Conservation (phyloP, 2,888 invertebrate genomes). For the Caenorhabditis sp. region DNA sequence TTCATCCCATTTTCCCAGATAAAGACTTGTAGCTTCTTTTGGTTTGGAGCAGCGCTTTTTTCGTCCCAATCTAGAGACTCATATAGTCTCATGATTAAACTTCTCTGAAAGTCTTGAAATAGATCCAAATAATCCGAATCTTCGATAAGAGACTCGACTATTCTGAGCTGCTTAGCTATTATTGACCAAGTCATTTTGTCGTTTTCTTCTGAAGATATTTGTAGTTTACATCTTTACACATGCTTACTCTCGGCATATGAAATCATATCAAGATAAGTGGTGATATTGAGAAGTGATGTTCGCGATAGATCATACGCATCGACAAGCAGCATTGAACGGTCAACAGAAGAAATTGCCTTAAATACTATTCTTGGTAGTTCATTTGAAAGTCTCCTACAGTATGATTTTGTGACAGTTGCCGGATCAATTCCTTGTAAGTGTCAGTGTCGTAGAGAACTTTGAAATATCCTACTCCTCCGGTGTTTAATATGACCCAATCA, state of each 20-base stretch:
- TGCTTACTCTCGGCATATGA: conserved; percentile 70
- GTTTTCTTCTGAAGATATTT: conserved; percentile 64
- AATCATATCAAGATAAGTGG: conserved; percentile 73
- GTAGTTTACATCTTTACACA: no score
- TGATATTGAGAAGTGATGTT: conserved; percentile 69
- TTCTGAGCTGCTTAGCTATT: conserved; percentile 68
- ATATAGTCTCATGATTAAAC: conserved; percentile 70
- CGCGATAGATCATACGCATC: conserved; percentile 76
- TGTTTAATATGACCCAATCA: conserved; percentile 74
- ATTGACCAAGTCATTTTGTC: conserved; percentile 77
- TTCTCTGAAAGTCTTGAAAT: conserved; percentile 74
- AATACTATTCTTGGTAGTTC: neutral
- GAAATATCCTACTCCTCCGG: conserved; percentile 76
- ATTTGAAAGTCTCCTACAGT: conserved; percentile 26
- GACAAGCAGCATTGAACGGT: conserved; percentile 73
- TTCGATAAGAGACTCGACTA: conserved; percentile 72
- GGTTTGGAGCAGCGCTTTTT: conserved; percentile 42
- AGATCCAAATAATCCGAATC: conserved; percentile 67
- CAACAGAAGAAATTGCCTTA: conserved; percentile 70
- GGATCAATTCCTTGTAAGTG: conserved; percentile 66
- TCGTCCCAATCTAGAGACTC: conserved; percentile 73
- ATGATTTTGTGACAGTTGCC: conserved; percentile 70
- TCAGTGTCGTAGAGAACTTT: conserved; percentile 71
- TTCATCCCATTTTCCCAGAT: neutral
- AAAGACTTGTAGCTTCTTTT: conserved; percentile 36